Conservation (phyloP, 2,113 vertebrate species). For the Bubo scandiacus region DNA sequence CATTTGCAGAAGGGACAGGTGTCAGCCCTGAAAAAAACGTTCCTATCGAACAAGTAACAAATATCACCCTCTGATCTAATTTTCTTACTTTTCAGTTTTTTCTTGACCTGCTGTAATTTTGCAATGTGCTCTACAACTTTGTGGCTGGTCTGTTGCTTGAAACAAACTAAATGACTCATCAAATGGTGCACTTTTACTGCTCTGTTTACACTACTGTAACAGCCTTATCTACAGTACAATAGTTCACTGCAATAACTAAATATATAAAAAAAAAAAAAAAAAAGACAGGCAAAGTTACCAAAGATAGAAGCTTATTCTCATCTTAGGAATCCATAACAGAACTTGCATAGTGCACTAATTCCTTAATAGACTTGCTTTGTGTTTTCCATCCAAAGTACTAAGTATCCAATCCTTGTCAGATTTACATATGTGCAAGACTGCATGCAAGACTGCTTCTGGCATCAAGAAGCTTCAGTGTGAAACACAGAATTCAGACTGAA, state of each 20-base stretch:
- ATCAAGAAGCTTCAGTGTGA: neutral
- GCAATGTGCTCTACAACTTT: neutral
- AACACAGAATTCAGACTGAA: neutral
- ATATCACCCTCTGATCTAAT: neutral
- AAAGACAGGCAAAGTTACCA: neutral
- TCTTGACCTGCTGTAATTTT: slow-evolving; percentile 16
- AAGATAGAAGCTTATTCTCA: neutral
- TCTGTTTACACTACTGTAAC: slow-evolving; percentile 19
- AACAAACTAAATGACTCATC: slow-evolving; percentile 52
- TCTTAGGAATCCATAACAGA: neutral
- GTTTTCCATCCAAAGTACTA: neutral
- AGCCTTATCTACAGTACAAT: slow-evolving; percentile 40
- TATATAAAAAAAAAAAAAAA: neutral
- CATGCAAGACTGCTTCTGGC: neutral
- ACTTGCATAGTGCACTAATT: neutral
- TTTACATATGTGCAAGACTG: neutral
- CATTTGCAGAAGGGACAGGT: neutral
- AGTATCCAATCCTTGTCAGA: neutral
- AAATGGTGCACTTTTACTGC: slow-evolving; percentile 45
- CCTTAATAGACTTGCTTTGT: neutral
- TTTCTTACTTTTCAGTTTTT: neutral
- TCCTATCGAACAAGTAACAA: neutral
- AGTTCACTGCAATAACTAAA: slow-evolving; percentile 13
- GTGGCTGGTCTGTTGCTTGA: slow-evolving; percentile 27
- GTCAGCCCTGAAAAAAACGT: neutral